Evolutionary conservation across 1,140 invertebrate species (phyloP).

Genomic region (Maniola jurtina): DNA sequence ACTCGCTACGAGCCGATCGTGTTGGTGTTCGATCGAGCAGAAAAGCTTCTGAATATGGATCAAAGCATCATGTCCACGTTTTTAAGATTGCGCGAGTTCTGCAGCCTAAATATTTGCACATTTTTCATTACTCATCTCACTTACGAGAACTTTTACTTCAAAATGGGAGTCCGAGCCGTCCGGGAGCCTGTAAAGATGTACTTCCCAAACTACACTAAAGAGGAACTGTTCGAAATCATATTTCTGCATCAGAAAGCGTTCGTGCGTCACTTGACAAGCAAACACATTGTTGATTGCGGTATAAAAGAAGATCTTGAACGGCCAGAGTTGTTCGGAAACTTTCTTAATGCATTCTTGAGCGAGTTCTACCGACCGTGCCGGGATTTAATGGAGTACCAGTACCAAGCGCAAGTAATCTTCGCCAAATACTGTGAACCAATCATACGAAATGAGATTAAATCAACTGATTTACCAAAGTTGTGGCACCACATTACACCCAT

Average conservation of each 20-base stretch:
- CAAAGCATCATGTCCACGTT: slow-evolving; percentile 82
- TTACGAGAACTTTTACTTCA: slow-evolving; percentile 88
- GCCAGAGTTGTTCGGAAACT: slow-evolving; percentile 86
- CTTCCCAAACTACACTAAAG: slow-evolving; percentile 90
- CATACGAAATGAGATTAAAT: slow-evolving; percentile 69
- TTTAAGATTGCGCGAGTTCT: slow-evolving; percentile 86
- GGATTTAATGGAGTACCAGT: slow-evolving; percentile 89
- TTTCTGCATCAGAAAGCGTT: slow-evolving; percentile 62
- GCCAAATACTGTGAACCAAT: slow-evolving; percentile 88
- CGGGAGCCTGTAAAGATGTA: slow-evolving; percentile 87
- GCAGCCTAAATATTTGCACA: slow-evolving; percentile 85
- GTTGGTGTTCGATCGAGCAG: slow-evolving; percentile 89
- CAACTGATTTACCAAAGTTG: slow-evolving; percentile 83
- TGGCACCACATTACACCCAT: slow-evolving; percentile 89
- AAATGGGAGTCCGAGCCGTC: slow-evolving; percentile 83
- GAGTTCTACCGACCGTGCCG: slow-evolving; percentile 90
- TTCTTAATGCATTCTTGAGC: slow-evolving; percentile 88
- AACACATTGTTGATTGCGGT: slow-evolving; percentile 42
- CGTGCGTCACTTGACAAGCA: slow-evolving; percentile 50
- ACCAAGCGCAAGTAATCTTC: slow-evolving; percentile 85
- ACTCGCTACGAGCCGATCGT: slow-evolving; percentile 76
- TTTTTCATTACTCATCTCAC: slow-evolving; percentile 87
- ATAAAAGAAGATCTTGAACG: slow-evolving; percentile 62
- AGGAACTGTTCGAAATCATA: slow-evolving; percentile 88
- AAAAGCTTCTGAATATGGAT: slow-evolving; percentile 86